These are phyloP conservation scores for Drosophila macrospina DNA, from an alignment of 2,888 invertebrate species.

Conservation along the genomic window DNA sequence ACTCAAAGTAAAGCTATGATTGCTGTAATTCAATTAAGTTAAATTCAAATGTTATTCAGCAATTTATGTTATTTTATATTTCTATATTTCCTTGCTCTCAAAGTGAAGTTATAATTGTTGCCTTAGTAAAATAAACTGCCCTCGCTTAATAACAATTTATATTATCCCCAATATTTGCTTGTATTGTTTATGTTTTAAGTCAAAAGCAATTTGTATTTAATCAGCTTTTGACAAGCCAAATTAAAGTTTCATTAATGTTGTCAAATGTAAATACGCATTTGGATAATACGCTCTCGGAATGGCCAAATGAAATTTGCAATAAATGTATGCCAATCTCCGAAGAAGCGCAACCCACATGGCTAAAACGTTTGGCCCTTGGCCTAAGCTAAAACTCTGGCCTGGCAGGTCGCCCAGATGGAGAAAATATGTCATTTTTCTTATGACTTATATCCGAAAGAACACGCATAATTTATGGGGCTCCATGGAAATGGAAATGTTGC, in stretches of 20 bases:
- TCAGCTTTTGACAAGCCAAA: conserved; percentile 65
- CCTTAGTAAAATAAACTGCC: too few relatives aligned
- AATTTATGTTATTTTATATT: too few relatives aligned
- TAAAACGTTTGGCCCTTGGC: conserved; percentile 49
- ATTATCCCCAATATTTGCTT: background rate
- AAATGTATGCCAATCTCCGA: conserved; percentile 20
- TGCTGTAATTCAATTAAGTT: background rate
- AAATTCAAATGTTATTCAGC: too few relatives aligned
- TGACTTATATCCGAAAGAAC: conserved; percentile 58
- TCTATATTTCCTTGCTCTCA: too few relatives aligned
- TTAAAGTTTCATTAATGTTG: conserved; percentile 72
- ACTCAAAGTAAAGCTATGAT: conserved; percentile 14
- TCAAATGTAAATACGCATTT: conserved; percentile 29
- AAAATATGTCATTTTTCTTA: conserved; percentile 77
- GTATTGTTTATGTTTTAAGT: background rate
- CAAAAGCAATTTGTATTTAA: conserved; percentile 53
- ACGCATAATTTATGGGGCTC: conserved; percentile 68
- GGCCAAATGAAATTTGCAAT: conserved; percentile 26
- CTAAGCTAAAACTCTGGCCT: conserved; percentile 28
- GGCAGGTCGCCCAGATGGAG: conserved; percentile 45
- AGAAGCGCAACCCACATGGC: conserved; percentile 13
- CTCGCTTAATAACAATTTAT: too few relatives aligned
- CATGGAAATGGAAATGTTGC: conserved; percentile 28
- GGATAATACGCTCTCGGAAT: conserved; percentile 28
- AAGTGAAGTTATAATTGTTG: too few relatives aligned